Evolutionary conservation across 92 coral and sea anemone species (phyloP).

Genomic region (Actinostola sp.): DNA sequence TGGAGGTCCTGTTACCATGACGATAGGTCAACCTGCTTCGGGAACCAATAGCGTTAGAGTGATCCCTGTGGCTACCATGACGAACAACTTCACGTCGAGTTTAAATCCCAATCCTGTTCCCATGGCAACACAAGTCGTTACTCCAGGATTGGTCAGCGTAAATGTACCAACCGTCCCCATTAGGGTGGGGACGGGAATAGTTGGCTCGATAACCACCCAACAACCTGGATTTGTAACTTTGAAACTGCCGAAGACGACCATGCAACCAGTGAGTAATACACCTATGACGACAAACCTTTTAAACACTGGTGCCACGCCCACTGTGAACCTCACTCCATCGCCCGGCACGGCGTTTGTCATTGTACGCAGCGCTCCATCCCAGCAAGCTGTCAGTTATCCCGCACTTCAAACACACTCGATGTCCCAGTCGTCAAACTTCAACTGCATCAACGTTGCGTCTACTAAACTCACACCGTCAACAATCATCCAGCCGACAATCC

Average conservation of each 20-base stretch:
- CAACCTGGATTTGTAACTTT: constrained; percentile 19
- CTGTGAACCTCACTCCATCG: constrained; percentile 29
- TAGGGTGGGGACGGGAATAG: constrained; percentile 17
- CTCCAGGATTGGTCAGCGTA: constrained; percentile 19
- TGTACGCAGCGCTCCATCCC: constrained; percentile 31
- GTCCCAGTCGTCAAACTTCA: constrained; percentile 1
- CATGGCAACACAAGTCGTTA: constrained; percentile 7
- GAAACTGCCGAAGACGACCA: constrained; percentile 23
- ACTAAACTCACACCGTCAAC: constrained; percentile 24
- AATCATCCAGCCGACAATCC: constrained; percentile 14
- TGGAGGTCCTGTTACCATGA: constrained; percentile 11
- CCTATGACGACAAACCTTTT: constrained; percentile 8
- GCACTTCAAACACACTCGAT: not conserved
- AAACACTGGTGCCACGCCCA: constrained; percentile 4
- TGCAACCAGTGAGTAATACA: constrained; percentile 3
- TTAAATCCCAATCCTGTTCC: constrained; percentile 8
- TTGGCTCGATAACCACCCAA: constrained; percentile 1
- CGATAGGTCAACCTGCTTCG: constrained; percentile 1
- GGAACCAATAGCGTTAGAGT: constrained; percentile 17
- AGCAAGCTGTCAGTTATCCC: constrained; percentile 3
- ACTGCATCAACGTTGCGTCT: not conserved
- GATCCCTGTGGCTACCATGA: constrained; percentile 14
- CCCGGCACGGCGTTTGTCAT: constrained; percentile 48
- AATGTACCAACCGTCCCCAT: constrained; percentile 18
- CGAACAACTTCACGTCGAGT: not conserved